phyloP scores from a whole-genome alignment of 2,888 invertebrate species.

The Drosophila kuntzei region DNA sequence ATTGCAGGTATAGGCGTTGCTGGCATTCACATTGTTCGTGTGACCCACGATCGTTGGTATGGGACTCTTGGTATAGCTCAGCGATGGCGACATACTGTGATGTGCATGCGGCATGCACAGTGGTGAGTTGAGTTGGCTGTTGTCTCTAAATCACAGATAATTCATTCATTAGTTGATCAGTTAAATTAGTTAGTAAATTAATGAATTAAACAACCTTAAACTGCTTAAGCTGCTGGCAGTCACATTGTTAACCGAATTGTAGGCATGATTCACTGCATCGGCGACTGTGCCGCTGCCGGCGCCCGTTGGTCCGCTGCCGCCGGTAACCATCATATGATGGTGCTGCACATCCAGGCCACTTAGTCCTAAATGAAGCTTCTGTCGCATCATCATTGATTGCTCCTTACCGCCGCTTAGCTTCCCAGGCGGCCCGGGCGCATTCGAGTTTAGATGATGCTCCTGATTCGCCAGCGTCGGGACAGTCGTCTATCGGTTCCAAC shows the following conservation, averaged over 20 bases:
- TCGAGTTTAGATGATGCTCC: constrained; percentile 85
- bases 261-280: constrained; percentile 78
- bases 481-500: constrained; percentile 60
- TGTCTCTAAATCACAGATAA: constrained; percentile 76
- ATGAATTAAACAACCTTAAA: constrained; percentile 44
- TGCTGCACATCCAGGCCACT: constrained; percentile 82
- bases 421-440: constrained; percentile 85
- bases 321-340: constrained; percentile 57
- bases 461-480: constrained; percentile 78
- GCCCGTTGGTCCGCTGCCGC: constrained; percentile 43
- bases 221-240: constrained; percentile 79
- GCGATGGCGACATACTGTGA: constrained; percentile 84
- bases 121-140: constrained; percentile 84
- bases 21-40: constrained; percentile 68
- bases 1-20: constrained; percentile 83
- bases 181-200: background rate
- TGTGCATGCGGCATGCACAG: constrained; percentile 84
- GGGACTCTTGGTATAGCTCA: constrained; percentile 84
- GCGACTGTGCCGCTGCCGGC: constrained; percentile 42
- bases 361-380: constrained; percentile 65
- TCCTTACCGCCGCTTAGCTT: constrained; percentile 85
- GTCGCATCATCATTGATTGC: constrained; percentile 73
- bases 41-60: constrained; percentile 77
- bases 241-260: constrained; percentile 73
- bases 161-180: background rate